A percentile compares a stretch with the other conserved stretches of the same genome.
Evolutionary conservation across 2,113 vertebrate species (phyloP).

Genomic region (Menura novaehollandiae): DNA sequence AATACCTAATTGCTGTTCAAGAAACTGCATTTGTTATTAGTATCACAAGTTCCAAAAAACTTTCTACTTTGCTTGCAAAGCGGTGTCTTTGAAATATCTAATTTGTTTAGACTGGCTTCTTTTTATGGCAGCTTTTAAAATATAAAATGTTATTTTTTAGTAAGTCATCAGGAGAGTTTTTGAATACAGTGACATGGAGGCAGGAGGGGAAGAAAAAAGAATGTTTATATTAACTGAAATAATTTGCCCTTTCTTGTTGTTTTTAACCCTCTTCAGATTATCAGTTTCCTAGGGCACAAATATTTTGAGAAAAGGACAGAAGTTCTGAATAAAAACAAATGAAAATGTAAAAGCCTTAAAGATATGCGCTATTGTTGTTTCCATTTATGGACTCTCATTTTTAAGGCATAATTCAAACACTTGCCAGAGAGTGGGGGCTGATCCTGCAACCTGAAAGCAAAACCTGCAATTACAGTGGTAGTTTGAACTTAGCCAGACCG

Average conservation of each 20-base stretch:
- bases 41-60: background rate
- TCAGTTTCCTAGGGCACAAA: background rate
- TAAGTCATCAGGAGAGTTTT: background rate
- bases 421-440: background rate
- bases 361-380: background rate
- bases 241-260: background rate
- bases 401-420: background rate
- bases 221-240: background rate
- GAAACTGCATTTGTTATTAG: constrained; percentile 4
- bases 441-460: background rate
- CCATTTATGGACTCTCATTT: background rate
- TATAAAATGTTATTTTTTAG: background rate
- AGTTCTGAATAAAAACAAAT: background rate
- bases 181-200: background rate
- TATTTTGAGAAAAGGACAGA: background rate
- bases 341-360: background rate
- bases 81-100: background rate
- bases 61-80: background rate
- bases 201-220: background rate
- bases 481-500: background rate
- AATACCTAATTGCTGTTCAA: constrained; percentile 25
- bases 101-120: background rate
- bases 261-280: background rate
- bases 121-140: background rate
- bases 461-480: background rate